Conservation (phyloP, 2,888 invertebrate species). For the Scaptomyza polygonia region DNA sequence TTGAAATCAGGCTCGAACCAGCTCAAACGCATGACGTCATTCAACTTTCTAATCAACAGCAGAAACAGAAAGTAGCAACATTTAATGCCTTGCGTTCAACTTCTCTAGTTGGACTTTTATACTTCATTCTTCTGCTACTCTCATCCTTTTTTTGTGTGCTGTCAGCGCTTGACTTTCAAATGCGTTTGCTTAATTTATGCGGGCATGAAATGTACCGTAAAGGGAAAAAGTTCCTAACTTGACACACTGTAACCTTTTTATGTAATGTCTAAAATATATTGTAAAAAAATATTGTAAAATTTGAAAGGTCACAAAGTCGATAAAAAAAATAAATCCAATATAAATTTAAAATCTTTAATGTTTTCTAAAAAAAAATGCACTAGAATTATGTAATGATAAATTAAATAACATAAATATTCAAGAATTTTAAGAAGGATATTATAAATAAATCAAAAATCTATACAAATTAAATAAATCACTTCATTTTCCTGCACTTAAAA, state of each 20-base stretch:
- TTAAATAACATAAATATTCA: too few species aligned
- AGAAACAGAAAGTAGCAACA: slow-evolving; percentile 54
- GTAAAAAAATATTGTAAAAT: too few species aligned
- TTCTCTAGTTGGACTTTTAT: slow-evolving; percentile 33
- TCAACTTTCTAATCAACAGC: slow-evolving; percentile 74
- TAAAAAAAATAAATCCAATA: too few species aligned
- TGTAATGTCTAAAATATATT: too few species aligned
- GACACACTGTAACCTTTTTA: neutral
- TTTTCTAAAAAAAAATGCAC: too few species aligned
- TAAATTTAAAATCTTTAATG: too few species aligned
- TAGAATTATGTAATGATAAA: too few species aligned
- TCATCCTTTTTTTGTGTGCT: slow-evolving; percentile 20
- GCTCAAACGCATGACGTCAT: slow-evolving; percentile 74
- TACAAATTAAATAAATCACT: too few species aligned
- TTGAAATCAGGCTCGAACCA: slow-evolving; percentile 79
- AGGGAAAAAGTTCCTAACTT: neutral
- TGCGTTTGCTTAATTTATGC: slow-evolving; percentile 67
- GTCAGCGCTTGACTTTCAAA: slow-evolving; percentile 62
- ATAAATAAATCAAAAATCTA: too few species aligned
- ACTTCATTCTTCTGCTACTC: slow-evolving; percentile 4
- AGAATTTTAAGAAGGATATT: too few species aligned
- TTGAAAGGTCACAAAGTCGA: too few species aligned
- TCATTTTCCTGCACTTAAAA: neutral
- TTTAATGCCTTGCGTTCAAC: slow-evolving; percentile 39
- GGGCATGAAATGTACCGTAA: slow-evolving; percentile 50